Base-by-base conservation (phyloP, 2,113 vertebrate species). In the Eublepharis macularius region DNA sequence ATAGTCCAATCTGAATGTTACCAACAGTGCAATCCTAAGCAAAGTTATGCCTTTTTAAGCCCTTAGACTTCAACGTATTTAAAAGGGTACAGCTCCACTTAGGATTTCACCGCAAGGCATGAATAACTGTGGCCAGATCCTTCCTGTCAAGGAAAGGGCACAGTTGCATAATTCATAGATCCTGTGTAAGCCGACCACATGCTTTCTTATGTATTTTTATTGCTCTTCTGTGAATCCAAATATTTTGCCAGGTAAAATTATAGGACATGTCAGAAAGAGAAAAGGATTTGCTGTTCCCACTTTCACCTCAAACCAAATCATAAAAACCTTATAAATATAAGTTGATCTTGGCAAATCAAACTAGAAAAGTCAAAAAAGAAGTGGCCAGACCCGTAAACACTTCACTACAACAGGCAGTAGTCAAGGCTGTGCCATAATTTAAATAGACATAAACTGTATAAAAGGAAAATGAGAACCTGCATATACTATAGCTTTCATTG, bases 351-450 rank as follows among this genome's bases (percentile, higher is more conserved):
- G 86, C 76, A 94, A 94, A 93, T 86, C 86, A 68, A 41, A 84
- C 84, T 89, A 89, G 88, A 94, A 95, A 92, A 94, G 84, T 84
- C 73, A 95, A 92, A 94, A n/a, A 94, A 90, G 89, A 92, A 90
- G 85, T 92, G 92, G 86, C 92, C 92, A 85, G 90, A 76, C 57
- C 88, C 92, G 92, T 91, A 93, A 93, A 91, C 77, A 92, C 85
- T n/a, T 36, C 84, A 76, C 69, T 88, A 49, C 57, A 91, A 86
- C 60, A 89, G 91, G 91, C 91, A 93, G 85, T 32, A 85, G 88
- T 88, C 72, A 92, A 87, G 87, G 79, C 87, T 91, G 78, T 68
- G 77, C 84, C 91, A 91, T 90, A 88, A 92, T 90, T 81, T 83
- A n/a, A 57, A 83, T 70, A 81, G 77, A 87, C 1, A 72, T 76